Evolutionary conservation across 2,797 vertebrate species (phyloP).

Genomic region (Sardinella longiceps): DNA sequence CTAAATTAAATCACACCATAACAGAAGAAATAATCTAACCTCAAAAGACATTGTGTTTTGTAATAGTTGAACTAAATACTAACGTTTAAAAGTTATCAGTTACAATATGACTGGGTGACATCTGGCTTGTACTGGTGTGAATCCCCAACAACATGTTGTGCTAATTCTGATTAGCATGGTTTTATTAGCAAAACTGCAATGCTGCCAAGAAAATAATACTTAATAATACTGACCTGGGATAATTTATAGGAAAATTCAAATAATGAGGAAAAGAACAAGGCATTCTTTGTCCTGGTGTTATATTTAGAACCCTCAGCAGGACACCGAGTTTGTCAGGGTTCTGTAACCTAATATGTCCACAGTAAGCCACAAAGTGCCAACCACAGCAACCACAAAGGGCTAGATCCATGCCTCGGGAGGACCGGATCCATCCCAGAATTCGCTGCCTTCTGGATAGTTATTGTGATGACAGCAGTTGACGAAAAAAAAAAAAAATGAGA

Average conservation of each 20-base stretch:
- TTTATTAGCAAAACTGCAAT: slow-evolving; percentile 26
- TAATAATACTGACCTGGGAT: neutral
- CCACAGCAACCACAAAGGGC: neutral
- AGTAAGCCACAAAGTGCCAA: neutral
- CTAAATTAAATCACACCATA: slow-evolving; percentile 53
- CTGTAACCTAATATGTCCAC: neutral
- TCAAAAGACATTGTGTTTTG: slow-evolving; percentile 58
- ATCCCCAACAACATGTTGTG: slow-evolving; percentile 17
- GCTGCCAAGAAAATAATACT: slow-evolving; percentile 19
- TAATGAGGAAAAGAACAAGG: slow-evolving; percentile 10
- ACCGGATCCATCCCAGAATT: no score
- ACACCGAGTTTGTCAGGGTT: neutral
- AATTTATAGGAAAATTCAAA: slow-evolving; percentile 4
- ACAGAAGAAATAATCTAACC: slow-evolving; percentile 62
- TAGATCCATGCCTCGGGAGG: neutral
- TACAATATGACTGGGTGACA: slow-evolving; percentile 42
- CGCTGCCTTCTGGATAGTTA: neutral
- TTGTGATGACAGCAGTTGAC: neutral
- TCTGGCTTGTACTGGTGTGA: slow-evolving; percentile 23
- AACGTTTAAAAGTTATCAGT: slow-evolving; percentile 54
- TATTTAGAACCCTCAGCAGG: neutral
- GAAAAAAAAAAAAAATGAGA: neutral
- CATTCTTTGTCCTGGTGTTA: neutral
- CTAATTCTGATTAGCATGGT: slow-evolving; percentile 25
- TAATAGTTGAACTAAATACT: slow-evolving; percentile 60